phyloP scores from a whole-genome alignment of 2,888 invertebrate species.

The Metallyticus violacea region DNA sequence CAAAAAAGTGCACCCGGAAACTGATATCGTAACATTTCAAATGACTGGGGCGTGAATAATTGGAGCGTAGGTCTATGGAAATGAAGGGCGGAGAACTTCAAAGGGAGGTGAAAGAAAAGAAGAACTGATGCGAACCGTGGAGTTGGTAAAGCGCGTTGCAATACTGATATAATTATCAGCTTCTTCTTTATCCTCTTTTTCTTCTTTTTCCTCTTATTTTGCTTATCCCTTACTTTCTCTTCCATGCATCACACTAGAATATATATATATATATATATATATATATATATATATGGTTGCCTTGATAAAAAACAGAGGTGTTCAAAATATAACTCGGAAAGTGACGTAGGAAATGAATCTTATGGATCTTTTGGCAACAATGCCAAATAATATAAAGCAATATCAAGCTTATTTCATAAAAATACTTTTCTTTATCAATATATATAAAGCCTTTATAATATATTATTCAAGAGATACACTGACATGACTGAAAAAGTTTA shows the following conservation, averaged over 20 bases:
- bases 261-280: not conserved
- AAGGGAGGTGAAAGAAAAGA: not conserved
- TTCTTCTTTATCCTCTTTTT: not conserved
- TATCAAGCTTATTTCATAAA: no score
- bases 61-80: not conserved
- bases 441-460: no score
- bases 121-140: not conserved
- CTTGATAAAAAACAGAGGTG: not conserved
- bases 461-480: no score
- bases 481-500: no score
- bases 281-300: not conserved
- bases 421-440: no score
- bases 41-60: not conserved
- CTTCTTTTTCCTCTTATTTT: not conserved
- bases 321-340: no score
- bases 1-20: not conserved
- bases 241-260: not conserved
- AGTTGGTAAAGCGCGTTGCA: not conserved
- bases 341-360: no score
- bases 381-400: no score
- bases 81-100: not conserved
- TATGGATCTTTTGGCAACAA: no score
- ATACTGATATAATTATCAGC: not conserved
- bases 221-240: not conserved
- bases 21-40: not conserved